phyloP scores from a whole-genome alignment of 2,113 vertebrate species.

The Gadus macrocephalus region DNA sequence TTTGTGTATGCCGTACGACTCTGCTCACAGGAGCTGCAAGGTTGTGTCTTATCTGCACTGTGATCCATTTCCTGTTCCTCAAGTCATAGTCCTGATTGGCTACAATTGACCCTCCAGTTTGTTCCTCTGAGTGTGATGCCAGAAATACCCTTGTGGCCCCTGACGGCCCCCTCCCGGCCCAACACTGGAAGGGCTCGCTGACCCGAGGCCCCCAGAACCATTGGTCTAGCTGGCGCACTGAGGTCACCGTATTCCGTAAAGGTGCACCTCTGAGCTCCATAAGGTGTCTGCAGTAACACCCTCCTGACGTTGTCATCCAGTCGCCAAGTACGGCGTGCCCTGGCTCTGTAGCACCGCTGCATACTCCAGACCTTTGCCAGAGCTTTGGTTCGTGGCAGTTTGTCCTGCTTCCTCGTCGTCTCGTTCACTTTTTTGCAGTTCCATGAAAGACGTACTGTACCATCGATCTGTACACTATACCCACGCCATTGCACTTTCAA shows the following conservation, averaged over 20 bases:
- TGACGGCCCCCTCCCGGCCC: constrained; percentile 18
- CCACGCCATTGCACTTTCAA: constrained; percentile 4
- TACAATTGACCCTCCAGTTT: not conserved
- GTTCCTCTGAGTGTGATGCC: constrained; percentile 72
- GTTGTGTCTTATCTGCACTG: constrained; percentile 71
- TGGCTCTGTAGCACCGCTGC: too few species aligned
- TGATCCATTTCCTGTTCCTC: constrained; percentile 62
- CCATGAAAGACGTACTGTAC: constrained; percentile 13
- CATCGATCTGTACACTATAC: not conserved
- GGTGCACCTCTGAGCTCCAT: constrained; percentile 33
- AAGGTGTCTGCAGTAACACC: constrained; percentile 30
- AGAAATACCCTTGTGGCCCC: constrained; percentile 61
- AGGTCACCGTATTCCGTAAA: constrained; percentile 20
- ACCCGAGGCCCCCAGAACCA: constrained; percentile 21
- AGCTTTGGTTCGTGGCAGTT: constrained; percentile 27
- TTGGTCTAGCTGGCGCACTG: constrained; percentile 21
- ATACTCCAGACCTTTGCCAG: constrained; percentile 24
- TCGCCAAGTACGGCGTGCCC: too few species aligned
- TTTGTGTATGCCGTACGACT: constrained; percentile 6
- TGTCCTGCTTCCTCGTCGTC: constrained; percentile 25
- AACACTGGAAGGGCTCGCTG: constrained; percentile 26
- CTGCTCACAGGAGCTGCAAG: constrained; percentile 24
- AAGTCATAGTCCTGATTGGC: constrained; percentile 20
- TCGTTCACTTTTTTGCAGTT: constrained; percentile 29
- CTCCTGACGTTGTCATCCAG: constrained; percentile 16